Evolutionary conservation across 1,140 invertebrate species (phyloP).

Genomic region (Drosophila ironensis): DNA sequence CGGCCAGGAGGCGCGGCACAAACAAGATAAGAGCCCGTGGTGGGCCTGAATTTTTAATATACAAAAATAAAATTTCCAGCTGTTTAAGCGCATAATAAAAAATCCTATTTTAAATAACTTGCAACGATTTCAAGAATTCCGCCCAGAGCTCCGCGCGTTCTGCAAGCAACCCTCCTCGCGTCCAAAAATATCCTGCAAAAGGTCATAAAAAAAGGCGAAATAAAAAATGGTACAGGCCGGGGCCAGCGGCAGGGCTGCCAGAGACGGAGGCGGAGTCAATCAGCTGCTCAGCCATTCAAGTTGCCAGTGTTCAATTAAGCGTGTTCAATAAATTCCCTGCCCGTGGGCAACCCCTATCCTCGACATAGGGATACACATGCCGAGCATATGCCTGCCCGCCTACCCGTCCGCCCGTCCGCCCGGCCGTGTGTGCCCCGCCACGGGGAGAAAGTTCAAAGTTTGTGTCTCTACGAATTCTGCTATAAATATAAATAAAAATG

Average conservation of each 20-base stretch:
- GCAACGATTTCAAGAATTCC: slow-evolving; percentile 41
- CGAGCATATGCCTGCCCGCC: slow-evolving; percentile 68
- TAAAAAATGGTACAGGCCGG: slow-evolving; percentile 32
- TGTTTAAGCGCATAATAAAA: slow-evolving; percentile 65
- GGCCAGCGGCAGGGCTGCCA: background rate
- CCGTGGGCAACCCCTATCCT: slow-evolving; percentile 40
- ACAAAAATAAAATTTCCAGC: slow-evolving; percentile 61
- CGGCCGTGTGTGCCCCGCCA: slow-evolving; percentile 29
- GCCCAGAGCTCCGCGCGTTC: background rate
- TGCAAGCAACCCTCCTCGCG: background rate
- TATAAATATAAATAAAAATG: slow-evolving; percentile 44
- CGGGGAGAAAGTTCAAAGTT: slow-evolving; percentile 64
- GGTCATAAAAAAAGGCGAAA: slow-evolving; percentile 60
- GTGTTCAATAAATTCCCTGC: slow-evolving; percentile 68
- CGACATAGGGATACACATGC: background rate
- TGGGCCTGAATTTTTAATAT: slow-evolving; percentile 64
- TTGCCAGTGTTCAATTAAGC: slow-evolving; percentile 77
- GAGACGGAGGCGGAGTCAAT: slow-evolving; percentile 59
- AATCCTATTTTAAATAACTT: slow-evolving; percentile 67
- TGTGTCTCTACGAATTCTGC: slow-evolving; percentile 28
- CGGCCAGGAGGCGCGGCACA: background rate
- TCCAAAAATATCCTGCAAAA: slow-evolving; percentile 11
- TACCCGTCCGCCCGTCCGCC: too few relatives aligned
- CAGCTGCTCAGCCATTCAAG: slow-evolving; percentile 67
- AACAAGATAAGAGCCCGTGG: too few relatives aligned